Base-by-base conservation (phyloP, 2,113 vertebrate genomes). In the Redunca redunca region DNA sequence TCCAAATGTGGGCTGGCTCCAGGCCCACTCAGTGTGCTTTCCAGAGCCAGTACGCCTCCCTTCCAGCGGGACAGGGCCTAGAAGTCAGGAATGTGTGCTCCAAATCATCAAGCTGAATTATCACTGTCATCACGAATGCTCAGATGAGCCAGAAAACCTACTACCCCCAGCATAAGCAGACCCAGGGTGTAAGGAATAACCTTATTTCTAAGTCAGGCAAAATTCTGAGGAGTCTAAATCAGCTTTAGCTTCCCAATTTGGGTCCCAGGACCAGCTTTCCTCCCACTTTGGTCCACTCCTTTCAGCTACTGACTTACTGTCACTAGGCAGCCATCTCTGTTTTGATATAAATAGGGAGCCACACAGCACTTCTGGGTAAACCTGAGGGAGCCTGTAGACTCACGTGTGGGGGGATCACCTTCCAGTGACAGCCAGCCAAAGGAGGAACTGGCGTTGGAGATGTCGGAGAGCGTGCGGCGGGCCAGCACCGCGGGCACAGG, bases 391-490 rank as follows among this genome's bases (percentile, higher is more conserved):
- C 52, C 19, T 74, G 53, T 26, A 90, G 81, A 97, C 98, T 98
- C 74, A 99, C 99, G 98, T 98, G 98, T 77, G 1, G 90, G 46
- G 4, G 98, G 85, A 16, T 99, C 99, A 0, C 97, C 98, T 58
- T 99, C 99, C 94, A 99, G 46, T 94, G 99, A 99, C 82, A 99
- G 97, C 78, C 99, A 98, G 95, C 98, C 98, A 90, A 99, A 99
- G 98, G 99, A 98, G 36, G 99, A 98, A 0, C 99, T 99, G 71
- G 99, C 99, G 0, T 99, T 99, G 84, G 99, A 99, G 97, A 99
- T 99, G 81, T 99, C 99, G 0, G 99, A 99, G 25, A 99, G 99
- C 0, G 99, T 99, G 74, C 99, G 99, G 9, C 99, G 99, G 3
- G 99, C 98, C 0, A 90, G 95, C 9, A 99, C 98, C 19, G 98